Conservation (phyloP, 1,140 invertebrate genomes). For the Brachionus paranguensis region DNA sequence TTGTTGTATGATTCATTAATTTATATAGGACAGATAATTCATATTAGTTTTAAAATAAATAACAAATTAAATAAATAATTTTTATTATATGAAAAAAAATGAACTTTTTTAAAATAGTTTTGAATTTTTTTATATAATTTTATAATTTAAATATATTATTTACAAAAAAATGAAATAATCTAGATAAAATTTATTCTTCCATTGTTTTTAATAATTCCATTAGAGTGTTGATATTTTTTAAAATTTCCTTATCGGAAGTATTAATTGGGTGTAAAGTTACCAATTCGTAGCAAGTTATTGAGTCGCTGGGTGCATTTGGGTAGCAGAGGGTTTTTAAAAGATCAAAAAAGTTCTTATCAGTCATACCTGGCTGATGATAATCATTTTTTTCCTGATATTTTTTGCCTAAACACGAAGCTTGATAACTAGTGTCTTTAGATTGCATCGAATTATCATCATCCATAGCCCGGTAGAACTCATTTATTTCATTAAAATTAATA, state of each 20-base stretch:
- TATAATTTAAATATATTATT: background rate
- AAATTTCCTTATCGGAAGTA: background rate
- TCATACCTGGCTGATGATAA: slow-evolving; percentile 20
- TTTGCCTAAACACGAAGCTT: background rate
- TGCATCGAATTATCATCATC: background rate
- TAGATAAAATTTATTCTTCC: background rate
- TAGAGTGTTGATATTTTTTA: background rate
- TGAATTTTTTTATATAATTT: background rate
- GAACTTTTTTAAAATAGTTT: no score
- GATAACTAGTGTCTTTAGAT: background rate
- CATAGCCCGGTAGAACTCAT: background rate
- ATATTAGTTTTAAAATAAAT: no score
- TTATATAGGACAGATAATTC: no score
- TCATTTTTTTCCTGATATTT: background rate
- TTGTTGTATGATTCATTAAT: no score
- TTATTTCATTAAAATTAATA: slow-evolving; percentile 16
- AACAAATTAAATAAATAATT: no score
- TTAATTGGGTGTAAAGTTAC: background rate
- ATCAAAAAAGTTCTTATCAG: slow-evolving; percentile 24
- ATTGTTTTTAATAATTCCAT: background rate
- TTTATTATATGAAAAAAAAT: no score
- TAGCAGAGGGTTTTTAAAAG: background rate
- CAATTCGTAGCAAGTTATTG: slow-evolving; percentile 20
- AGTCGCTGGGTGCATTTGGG: slow-evolving; percentile 7
- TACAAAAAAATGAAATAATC: background rate